Base-by-base conservation (phyloP, 2,113 vertebrate genomes). In the Parotia lawesii region DNA sequence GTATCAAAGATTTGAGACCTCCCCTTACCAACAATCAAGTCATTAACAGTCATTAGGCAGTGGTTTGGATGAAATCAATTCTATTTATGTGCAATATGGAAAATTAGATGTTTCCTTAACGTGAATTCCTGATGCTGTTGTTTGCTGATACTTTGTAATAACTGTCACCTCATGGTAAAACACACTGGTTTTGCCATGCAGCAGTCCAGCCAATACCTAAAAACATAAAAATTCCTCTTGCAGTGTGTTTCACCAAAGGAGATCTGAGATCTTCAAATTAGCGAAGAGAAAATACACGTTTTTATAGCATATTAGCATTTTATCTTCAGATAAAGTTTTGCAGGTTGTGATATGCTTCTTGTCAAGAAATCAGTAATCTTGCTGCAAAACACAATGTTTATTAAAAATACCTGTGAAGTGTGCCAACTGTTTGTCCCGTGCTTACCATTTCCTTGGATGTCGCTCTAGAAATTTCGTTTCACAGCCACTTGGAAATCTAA, bases 251-350 rank as follows among this genome's bases (percentile, higher is more conserved):
- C 24, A 42, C 20, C 17, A 38, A 62, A 85, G 33, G 56, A 83
- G 31, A 56, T 21, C 22, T 27, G 57, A 28, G 15, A 33, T 56
- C 22, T 48, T 48, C 11, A 15, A 35, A 56, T 42, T 62, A 37
- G 6, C 2, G 0, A 62, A n/a, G 17, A 18, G 38, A 62, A 60
- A 53, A 33, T 4, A 6, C 8, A 2, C 4, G 1, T 1, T 77
- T 80, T 67, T 60, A 21, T 44, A 33, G 13, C 1, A 2, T 61
- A 13, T 58, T 70, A 38, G 15, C 7, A 45, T 90, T 87, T 85
- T 65, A 54, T 73, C 44, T 62, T 64, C 47, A 28, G 35, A 44
- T 58, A 33, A 11, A 66, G 33, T 73, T 80, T 88, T 64, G 40
- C 29, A 61, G 15, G 15, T 50, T 56, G 7, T 62, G 53, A 25